phyloP scores from a whole-genome alignment of 2,888 invertebrate species.

The Rutpela maculata region DNA sequence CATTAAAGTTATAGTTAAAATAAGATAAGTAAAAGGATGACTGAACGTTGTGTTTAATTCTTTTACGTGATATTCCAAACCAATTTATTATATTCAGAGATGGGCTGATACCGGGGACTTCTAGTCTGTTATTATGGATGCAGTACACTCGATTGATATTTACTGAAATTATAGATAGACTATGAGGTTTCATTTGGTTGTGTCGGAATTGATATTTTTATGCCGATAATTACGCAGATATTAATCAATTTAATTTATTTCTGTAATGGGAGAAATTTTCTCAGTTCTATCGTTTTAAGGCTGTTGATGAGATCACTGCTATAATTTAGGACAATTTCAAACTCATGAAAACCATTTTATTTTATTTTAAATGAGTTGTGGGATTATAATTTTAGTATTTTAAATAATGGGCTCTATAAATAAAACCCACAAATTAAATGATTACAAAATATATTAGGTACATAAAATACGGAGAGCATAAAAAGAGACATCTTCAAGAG shows the following conservation, averaged over 20 bases:
- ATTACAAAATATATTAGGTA: too few relatives aligned
- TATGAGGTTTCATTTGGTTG: slow-evolving; percentile 57
- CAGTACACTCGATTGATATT: slow-evolving; percentile 66
- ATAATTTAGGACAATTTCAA: slow-evolving; percentile 23
- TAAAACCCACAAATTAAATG: too few relatives aligned
- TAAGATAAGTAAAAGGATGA: slow-evolving; percentile 74
- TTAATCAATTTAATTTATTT: slow-evolving; percentile 57
- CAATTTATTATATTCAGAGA: slow-evolving; percentile 72
- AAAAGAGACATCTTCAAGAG: too few relatives aligned
- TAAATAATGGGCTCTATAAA: too few relatives aligned
- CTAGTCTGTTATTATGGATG: slow-evolving; percentile 67
- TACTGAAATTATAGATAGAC: slow-evolving; percentile 67
- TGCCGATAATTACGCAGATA: slow-evolving; percentile 51
- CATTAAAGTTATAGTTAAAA: slow-evolving; percentile 73
- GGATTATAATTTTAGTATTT: too few relatives aligned
- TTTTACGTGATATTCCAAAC: slow-evolving; percentile 74
- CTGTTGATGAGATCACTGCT: slow-evolving; percentile 13
- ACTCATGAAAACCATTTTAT: slow-evolving; percentile 33
- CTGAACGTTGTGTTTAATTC: slow-evolving; percentile 74
- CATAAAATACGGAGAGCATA: too few relatives aligned
- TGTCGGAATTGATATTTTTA: slow-evolving; percentile 49
- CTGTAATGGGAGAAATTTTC: slow-evolving; percentile 48
- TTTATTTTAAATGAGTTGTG: slow-evolving; percentile 16
- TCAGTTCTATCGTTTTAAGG: slow-evolving; percentile 23
- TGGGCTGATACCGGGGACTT: slow-evolving; percentile 63